Base-by-base conservation (phyloP, 2,888 invertebrate species). In the Ferdinandea cuprea region DNA sequence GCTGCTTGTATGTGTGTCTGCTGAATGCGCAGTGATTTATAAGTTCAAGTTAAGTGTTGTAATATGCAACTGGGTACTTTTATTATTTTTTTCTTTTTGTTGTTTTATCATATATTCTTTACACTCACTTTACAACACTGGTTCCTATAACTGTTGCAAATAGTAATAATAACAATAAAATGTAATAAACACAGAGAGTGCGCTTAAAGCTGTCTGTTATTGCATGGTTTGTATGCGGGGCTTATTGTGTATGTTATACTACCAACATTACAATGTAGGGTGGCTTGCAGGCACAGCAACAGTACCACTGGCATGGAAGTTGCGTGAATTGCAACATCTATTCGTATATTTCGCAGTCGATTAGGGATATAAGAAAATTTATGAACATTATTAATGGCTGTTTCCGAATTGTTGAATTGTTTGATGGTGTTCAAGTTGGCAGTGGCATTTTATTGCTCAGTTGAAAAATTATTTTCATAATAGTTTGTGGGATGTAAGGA, bases 351-450 rank as follows among this genome's bases (percentile, higher is more conserved):
- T 77, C 44, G 46, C 65, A 66, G 77, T 77, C 77, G 66, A 66
- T 77, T 61, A 66, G 54, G 54, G 54, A 50, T 61, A 66, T 50
- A 72, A 35, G 54, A 50, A 68, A 66, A 72, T 72, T 77, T 77
- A 83, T 72, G 76, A 61, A 65, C 71, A 71, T 76, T 71, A 81
- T 71, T 81, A 81, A 81, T 81, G 76, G 71, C 15, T 76, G 65
- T 76, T 81, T 81, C 71, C 71, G 37, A 76, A 76, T 76, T 71
- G 69, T 81, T 76, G 58, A 76, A 69, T 76, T 71, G 76, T 71
- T 81, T 71, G 59, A 71, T 76, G 65, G 76, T 71, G 66, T 65
- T 81, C 40, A 48, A 59, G 40, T 81, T 81, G 69, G 54, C 76
- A 81, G 69, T 25, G 52, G 69, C 28, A 59, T 76, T 69, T 76